Percentiles rank a stretch among this genome's conserved stretches.
phyloP scores from a whole-genome alignment of 2,888 invertebrate species.

The Andrena camellia region DNA sequence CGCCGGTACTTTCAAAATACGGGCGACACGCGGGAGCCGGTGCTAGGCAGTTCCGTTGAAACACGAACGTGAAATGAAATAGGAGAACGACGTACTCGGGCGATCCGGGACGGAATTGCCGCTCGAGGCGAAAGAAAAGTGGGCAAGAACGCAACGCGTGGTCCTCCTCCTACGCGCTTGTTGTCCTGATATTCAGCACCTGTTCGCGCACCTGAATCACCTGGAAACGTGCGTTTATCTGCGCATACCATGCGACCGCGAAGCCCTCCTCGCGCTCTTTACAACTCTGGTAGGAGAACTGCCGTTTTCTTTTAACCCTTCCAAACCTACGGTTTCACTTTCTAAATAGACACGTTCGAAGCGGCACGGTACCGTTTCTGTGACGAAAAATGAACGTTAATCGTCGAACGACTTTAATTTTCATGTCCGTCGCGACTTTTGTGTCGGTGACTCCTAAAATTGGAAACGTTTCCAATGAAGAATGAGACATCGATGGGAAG shows the following conservation, averaged over 20 bases:
- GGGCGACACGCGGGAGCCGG: background rate
- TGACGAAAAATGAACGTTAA: background rate
- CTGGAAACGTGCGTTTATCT: conserved; percentile 75
- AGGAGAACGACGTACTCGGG: background rate
- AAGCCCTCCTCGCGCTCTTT: conserved; percentile 70
- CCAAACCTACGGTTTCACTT: conserved; percentile 60
- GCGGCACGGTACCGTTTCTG: background rate
- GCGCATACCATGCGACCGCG: conserved; percentile 70
- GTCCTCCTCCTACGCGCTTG: conserved; percentile 70
- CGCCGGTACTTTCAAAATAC: conserved; percentile 21
- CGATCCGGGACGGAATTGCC: conserved; percentile 23
- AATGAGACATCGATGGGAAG: background rate
- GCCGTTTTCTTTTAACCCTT: conserved; percentile 79
- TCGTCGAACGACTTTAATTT: background rate
- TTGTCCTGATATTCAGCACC: conserved; percentile 77
- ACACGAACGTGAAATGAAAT: conserved; percentile 16
- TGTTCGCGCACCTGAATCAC: conserved; percentile 81
- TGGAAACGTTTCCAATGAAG: background rate
- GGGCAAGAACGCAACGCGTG: conserved; percentile 23
- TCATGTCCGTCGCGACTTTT: background rate
- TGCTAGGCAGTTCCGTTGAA: background rate
- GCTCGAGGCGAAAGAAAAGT: conserved; percentile 50
- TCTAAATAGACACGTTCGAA: background rate
- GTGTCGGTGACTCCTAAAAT: background rate
- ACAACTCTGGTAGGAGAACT: conserved; percentile 72